Conservation (phyloP, 2,888 invertebrate species). For the Tetranychus piercei region DNA sequence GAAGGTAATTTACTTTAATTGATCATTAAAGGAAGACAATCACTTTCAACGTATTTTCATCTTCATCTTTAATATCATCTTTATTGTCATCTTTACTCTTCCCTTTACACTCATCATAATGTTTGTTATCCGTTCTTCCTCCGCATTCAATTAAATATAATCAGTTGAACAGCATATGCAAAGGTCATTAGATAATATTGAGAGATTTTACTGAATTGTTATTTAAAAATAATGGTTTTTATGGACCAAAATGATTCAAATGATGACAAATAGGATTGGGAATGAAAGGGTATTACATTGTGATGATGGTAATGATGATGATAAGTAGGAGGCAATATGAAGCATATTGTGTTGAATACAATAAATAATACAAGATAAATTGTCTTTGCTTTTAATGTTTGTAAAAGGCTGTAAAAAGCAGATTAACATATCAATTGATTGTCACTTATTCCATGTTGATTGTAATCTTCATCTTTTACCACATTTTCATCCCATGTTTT, state of each 20-base stretch:
- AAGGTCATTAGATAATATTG: constrained; percentile 1
- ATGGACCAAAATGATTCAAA: background rate
- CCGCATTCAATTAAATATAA: background rate
- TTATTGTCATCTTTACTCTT: background rate
- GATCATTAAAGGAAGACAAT: background rate
- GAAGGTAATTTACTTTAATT: background rate
- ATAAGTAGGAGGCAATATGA: background rate
- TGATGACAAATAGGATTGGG: background rate
- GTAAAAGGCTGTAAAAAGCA: background rate
- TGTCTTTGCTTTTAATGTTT: background rate
- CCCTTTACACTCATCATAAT: background rate
- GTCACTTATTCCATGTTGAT: background rate
- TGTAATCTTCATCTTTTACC: background rate
- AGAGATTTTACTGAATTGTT: background rate
- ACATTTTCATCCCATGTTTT: background rate
- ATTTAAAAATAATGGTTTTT: background rate
- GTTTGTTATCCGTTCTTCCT: background rate
- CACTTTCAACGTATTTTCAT: background rate
- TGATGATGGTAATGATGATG: background rate
- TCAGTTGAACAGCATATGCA: background rate
- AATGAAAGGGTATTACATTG: background rate
- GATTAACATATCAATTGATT: background rate
- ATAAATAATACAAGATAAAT: background rate
- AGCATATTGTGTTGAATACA: background rate
- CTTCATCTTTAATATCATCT: background rate